Percentiles rank a stretch among this genome's conserved stretches.
Evolutionary conservation across 64 coral and sea anemone species (phyloP).

Genomic region (Catalaphyllia jardinei): DNA sequence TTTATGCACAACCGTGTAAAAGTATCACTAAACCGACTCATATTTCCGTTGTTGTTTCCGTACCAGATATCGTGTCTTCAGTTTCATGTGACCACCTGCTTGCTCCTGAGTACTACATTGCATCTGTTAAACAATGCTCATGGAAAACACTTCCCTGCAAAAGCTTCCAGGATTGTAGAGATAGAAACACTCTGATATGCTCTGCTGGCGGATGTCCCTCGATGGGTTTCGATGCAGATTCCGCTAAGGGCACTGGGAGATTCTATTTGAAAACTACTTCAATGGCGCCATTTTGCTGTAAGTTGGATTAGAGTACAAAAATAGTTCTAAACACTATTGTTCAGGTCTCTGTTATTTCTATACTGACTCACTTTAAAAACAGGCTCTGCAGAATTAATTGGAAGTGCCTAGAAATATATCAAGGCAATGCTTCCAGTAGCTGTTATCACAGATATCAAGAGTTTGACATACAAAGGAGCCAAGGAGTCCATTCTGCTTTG

Average conservation of each 20-base stretch:
- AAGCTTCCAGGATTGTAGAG: not conserved
- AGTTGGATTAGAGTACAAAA: not conserved
- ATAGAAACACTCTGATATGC: slow-evolving; percentile 4
- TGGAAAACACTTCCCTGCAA: slow-evolving; percentile 47
- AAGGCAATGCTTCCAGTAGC: no score
- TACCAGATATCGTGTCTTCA: not conserved
- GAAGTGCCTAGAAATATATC: no score
- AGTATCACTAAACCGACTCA: no score
- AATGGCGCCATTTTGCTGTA: slow-evolving; percentile 47
- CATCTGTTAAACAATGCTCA: not conserved
- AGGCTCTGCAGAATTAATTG: no score
- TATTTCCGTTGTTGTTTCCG: not conserved
- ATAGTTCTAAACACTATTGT: not conserved
- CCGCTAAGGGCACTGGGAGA: not conserved
- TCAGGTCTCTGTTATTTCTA: not conserved
- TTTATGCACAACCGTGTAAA: no score
- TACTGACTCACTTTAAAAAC: not conserved
- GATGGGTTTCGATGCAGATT: slow-evolving; percentile 43
- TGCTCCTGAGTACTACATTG: slow-evolving; percentile 40
- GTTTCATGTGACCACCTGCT: slow-evolving; percentile 35
- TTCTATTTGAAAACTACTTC: slow-evolving; percentile 46
- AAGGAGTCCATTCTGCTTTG: no score
- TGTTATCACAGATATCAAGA: no score
- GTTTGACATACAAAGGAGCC: no score
- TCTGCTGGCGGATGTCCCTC: not conserved